A percentile compares a stretch with the other conserved stretches of the same genome.
These are phyloP conservation scores for Pterostichus niger DNA, from an alignment of 2,888 invertebrate genomes.

Conservation along the genomic window DNA sequence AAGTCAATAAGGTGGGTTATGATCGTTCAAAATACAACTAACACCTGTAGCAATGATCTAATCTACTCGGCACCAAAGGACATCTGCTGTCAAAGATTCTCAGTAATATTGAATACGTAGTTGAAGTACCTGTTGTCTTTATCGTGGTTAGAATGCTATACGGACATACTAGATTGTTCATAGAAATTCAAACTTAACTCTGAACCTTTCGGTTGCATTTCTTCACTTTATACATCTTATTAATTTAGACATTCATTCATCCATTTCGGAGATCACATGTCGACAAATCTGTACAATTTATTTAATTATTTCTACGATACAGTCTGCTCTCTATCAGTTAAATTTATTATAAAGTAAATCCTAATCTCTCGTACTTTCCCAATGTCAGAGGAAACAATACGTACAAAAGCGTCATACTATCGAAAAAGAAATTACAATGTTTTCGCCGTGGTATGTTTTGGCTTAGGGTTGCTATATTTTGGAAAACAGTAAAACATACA, in stretches of 20 bases:
- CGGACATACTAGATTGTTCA: constrained; percentile 47
- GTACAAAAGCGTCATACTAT: constrained; percentile 39
- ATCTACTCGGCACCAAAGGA: no score
- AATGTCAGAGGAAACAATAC: neutral
- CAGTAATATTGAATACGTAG: neutral
- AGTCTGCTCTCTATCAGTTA: constrained; percentile 65
- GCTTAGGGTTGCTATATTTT: constrained; percentile 56
- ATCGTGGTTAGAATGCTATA: constrained; percentile 10
- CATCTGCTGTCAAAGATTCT: no score
- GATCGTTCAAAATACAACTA: no score
- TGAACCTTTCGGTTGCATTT: neutral
- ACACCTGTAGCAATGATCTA: no score
- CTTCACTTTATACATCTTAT: constrained; percentile 37
- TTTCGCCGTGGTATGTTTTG: constrained; percentile 26
- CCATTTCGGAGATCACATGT: constrained; percentile 57
- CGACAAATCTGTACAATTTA: constrained; percentile 63
- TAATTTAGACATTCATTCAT: constrained; percentile 53
- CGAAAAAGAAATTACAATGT: neutral
- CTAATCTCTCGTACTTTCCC: constrained; percentile 39
- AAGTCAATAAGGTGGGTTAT: no score
- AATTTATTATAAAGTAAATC: constrained; percentile 54
- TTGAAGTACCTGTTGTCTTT: neutral
- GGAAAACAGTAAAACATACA: constrained; percentile 64
- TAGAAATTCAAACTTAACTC: constrained; percentile 39
- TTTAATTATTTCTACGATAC: constrained; percentile 61